These are phyloP conservation scores for Gerris lacustris DNA, from an alignment of 2,888 invertebrate genomes.

Conservation along the genomic window DNA sequence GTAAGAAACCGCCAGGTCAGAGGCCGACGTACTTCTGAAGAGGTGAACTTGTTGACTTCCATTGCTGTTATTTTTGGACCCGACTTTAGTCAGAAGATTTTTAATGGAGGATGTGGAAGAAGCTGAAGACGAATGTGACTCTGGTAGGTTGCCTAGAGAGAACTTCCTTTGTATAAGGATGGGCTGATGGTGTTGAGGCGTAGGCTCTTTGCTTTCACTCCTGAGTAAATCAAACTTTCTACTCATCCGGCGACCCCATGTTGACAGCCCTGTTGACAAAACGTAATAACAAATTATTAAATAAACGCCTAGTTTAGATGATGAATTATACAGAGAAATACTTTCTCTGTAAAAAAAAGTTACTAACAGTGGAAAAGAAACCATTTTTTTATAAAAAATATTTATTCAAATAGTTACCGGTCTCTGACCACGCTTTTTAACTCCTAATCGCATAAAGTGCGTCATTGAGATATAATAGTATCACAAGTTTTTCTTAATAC, in stretches of 20 bases:
- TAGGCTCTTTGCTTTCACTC: conserved; percentile 50
- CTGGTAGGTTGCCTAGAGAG: conserved; percentile 17
- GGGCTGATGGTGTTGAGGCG: not conserved
- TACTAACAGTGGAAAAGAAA: too few relatives aligned
- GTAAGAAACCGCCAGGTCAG: conserved; percentile 56
- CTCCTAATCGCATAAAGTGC: too few relatives aligned
- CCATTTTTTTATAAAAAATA: too few relatives aligned
- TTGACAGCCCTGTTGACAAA: conserved; percentile 47
- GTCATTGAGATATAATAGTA: too few relatives aligned
- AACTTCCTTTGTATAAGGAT: conserved; percentile 23
- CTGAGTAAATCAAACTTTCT: conserved; percentile 62
- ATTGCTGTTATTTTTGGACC: conserved; percentile 38
- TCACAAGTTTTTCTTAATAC: too few relatives aligned
- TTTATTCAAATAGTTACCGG: too few relatives aligned
- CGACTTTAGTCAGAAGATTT: conserved; percentile 61
- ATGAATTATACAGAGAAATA: too few relatives aligned
- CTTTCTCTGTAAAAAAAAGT: too few relatives aligned
- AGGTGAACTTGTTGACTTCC: conserved; percentile 35
- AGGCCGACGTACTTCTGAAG: conserved; percentile 66
- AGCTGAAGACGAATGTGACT: conserved; percentile 15
- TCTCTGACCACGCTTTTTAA: too few relatives aligned
- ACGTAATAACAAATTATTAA: not conserved
- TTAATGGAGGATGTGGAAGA: conserved; percentile 51
- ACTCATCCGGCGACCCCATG: conserved; percentile 68
- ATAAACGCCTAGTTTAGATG: too few relatives aligned